Percentiles rank a stretch among this genome's conserved stretches.
Conservation (phyloP, 2,888 invertebrate species). For the Pegoplata infirma region DNA sequence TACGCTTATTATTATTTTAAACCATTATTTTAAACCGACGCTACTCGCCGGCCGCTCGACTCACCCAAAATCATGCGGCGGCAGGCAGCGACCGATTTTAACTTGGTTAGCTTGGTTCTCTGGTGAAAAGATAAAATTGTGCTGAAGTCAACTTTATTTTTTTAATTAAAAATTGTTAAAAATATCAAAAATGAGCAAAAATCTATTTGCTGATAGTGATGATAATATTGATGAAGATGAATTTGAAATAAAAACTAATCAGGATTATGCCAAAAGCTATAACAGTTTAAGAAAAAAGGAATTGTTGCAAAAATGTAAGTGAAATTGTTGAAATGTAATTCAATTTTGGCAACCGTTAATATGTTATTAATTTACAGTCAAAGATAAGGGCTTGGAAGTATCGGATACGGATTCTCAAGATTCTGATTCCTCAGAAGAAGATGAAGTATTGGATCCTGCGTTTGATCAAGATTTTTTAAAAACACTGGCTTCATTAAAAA, state of each 20-base stretch:
- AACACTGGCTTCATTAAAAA: slow-evolving; percentile 90
- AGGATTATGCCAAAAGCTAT: slow-evolving; percentile 90
- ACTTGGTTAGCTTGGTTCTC: no score
- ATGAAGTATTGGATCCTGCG: slow-evolving; percentile 70
- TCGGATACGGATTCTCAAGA: slow-evolving; percentile 73
- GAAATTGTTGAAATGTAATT: neutral
- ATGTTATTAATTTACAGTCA: slow-evolving; percentile 67
- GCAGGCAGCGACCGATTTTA: no score
- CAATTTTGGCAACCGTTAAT: neutral
- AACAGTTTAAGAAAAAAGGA: slow-evolving; percentile 91
- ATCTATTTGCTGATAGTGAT: slow-evolving; percentile 77
- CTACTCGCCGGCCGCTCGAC: no score
- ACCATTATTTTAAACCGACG: no score
- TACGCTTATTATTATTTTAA: no score
- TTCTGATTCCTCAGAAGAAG: slow-evolving; percentile 73
- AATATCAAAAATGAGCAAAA: slow-evolving; percentile 67
- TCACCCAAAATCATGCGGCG: no score
- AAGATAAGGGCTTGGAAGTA: slow-evolving; percentile 72
- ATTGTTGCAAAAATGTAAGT: slow-evolving; percentile 88
- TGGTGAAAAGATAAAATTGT: neutral
- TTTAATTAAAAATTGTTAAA: neutral
- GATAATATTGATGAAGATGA: slow-evolving; percentile 78
- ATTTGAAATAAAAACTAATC: slow-evolving; percentile 83
- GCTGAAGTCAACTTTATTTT: neutral
- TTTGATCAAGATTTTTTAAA: slow-evolving; percentile 92